Conservation (phyloP, 1,140 invertebrate species). For the Andrena cerasifolii region DNA sequence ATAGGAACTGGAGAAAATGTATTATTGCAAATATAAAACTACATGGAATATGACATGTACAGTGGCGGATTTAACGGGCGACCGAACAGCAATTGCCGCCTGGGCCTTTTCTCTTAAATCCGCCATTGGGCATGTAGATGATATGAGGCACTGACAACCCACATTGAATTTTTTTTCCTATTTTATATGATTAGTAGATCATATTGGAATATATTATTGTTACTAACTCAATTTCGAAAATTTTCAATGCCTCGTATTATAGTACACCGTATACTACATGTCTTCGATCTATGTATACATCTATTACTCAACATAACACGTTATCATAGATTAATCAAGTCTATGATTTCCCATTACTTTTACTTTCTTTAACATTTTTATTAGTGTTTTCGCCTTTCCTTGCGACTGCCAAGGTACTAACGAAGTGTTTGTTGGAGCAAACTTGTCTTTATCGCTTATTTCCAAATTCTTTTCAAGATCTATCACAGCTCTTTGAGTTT, state of each 20-base stretch:
- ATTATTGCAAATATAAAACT: background rate
- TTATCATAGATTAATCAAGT: background rate
- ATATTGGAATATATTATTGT: too few species aligned
- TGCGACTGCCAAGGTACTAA: background rate
- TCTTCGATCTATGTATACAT: background rate
- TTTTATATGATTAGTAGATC: too few species aligned
- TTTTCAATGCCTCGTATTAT: too few species aligned
- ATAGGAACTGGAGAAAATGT: background rate
- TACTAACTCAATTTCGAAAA: too few species aligned
- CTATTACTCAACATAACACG: background rate
- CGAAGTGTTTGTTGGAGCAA: background rate
- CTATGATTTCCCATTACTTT: background rate
- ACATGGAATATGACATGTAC: too few species aligned
- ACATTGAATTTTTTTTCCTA: too few species aligned
- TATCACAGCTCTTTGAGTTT: background rate
- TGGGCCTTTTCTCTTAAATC: too few species aligned
- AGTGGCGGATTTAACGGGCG: too few species aligned
- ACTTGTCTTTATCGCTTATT: background rate
- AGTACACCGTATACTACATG: background rate
- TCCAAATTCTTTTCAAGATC: background rate
- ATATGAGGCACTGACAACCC: too few species aligned
- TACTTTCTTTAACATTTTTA: constrained; percentile 15
- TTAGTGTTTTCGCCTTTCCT: constrained; percentile 2
- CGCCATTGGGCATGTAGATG: too few species aligned
- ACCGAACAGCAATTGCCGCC: too few species aligned